These are phyloP conservation scores for Pyrocoelia pectoralis DNA, from an alignment of 2,888 invertebrate genomes.

Conservation along the genomic window DNA sequence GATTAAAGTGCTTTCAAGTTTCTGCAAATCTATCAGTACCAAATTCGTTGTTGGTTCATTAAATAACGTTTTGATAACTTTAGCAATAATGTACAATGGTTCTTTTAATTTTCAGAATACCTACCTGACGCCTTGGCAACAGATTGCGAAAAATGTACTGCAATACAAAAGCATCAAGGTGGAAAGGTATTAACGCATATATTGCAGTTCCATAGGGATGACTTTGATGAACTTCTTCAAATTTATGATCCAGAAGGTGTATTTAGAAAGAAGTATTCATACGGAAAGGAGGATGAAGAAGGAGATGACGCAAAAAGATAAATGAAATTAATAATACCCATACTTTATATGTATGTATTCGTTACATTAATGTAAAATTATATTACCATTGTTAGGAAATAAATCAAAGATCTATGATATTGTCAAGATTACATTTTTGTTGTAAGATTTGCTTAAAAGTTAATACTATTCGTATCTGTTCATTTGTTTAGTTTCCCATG, in stretches of 20 bases:
- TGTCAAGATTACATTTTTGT: no score
- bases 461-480: no score
- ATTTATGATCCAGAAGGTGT: slow-evolving; percentile 68
- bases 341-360: background rate
- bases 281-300: slow-evolving; percentile 35
- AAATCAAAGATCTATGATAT: no score
- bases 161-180: slow-evolving; percentile 66
- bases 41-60: no score
- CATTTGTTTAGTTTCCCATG: no score
- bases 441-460: no score
- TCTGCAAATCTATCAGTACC: no score
- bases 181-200: slow-evolving; percentile 70
- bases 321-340: background rate
- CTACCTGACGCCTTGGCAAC: slow-evolving; percentile 69
- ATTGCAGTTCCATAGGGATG: slow-evolving; percentile 67
- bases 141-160: slow-evolving; percentile 70
- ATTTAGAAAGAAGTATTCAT: slow-evolving; percentile 48
- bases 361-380: no score
- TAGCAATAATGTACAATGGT: background rate
- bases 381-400: no score
- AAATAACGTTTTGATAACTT: no score
- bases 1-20: no score
- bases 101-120: slow-evolving; percentile 54
- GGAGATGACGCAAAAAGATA: slow-evolving; percentile 16
- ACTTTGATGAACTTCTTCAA: slow-evolving; percentile 71